These are phyloP conservation scores for Orientallactaga sibirica DNA, from an alignment of 2,797 vertebrate genomes.

Conservation along the genomic window DNA sequence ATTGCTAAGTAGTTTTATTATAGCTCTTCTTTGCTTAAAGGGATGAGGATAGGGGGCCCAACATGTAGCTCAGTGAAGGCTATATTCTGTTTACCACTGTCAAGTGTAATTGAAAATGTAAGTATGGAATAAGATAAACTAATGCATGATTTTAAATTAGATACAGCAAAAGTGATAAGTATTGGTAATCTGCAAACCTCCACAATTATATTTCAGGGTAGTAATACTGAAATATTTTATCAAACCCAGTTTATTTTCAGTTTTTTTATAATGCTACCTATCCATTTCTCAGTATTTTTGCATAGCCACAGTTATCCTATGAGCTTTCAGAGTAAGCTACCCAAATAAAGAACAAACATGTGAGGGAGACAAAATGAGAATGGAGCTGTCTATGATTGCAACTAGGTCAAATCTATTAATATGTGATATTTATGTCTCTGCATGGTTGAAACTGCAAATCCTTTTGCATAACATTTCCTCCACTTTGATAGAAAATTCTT, in stretches of 20 bases:
- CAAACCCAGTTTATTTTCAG: conserved; percentile 23
- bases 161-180: conserved; percentile 50
- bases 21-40: background rate
- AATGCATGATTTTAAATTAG: conserved; percentile 38
- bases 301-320: conserved; percentile 6
- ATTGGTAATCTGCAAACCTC: background rate
- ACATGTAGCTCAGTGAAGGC: background rate
- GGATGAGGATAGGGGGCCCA: conserved; percentile 33
- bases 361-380: conserved; percentile 77
- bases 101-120: conserved; percentile 51
- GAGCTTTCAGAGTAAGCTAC: conserved; percentile 64
- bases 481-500: conserved; percentile 76
- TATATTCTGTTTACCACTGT: conserved; percentile 2
- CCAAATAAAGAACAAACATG: conserved; percentile 74
- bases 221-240: conserved; percentile 39
- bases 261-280: conserved; percentile 14
- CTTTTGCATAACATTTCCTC: conserved; percentile 81
- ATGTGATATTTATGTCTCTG: conserved; percentile 82
- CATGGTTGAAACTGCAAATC: conserved; percentile 79
- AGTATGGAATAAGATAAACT: conserved; percentile 17
- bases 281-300: conserved; percentile 54
- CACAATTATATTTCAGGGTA: conserved; percentile 39
- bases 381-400: conserved; percentile 78
- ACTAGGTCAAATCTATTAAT: conserved; percentile 85
- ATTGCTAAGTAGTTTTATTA: conserved; percentile 58